Conservation (phyloP, 2,113 vertebrate genomes). For the Petaurus breviceps region DNA sequence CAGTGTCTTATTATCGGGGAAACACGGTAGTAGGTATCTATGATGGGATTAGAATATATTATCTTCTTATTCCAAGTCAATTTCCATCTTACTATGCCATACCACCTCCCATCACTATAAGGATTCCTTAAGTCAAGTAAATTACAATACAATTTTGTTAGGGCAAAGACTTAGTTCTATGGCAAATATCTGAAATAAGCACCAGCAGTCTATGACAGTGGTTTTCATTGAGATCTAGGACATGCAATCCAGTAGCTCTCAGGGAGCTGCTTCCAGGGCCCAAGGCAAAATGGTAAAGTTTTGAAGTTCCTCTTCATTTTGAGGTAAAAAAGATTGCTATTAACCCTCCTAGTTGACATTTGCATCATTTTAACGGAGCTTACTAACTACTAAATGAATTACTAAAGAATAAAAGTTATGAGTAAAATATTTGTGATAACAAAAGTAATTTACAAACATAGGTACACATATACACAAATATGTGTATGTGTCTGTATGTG, state of each 20-base stretch:
- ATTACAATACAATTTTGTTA: conserved; percentile 36
- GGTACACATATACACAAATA: background rate
- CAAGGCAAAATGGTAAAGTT: conserved; percentile 9
- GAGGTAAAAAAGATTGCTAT: background rate
- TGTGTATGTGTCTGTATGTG: background rate
- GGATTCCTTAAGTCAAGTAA: background rate
- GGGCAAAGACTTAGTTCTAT: background rate
- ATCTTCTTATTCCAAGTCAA: background rate
- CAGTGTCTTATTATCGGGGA: too few relatives aligned
- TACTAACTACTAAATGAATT: background rate
- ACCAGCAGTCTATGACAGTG: background rate
- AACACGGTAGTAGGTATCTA: background rate
- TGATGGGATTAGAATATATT: background rate
- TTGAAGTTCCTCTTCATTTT: background rate
- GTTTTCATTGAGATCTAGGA: background rate
- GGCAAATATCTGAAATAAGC: conserved; percentile 5
- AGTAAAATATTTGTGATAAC: background rate
- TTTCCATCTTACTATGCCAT: background rate
- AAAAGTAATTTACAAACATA: background rate
- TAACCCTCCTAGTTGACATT: background rate
- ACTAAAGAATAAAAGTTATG: background rate
- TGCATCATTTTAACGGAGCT: conserved; percentile 5
- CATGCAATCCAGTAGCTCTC: conserved; percentile 1
- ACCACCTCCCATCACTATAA: background rate
- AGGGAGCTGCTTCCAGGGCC: background rate